A percentile compares a stretch with the other conserved stretches of the same genome.
These are phyloP conservation scores for Falco punctatus DNA, from an alignment of 2,113 vertebrate species.

Conservation along the genomic window DNA sequence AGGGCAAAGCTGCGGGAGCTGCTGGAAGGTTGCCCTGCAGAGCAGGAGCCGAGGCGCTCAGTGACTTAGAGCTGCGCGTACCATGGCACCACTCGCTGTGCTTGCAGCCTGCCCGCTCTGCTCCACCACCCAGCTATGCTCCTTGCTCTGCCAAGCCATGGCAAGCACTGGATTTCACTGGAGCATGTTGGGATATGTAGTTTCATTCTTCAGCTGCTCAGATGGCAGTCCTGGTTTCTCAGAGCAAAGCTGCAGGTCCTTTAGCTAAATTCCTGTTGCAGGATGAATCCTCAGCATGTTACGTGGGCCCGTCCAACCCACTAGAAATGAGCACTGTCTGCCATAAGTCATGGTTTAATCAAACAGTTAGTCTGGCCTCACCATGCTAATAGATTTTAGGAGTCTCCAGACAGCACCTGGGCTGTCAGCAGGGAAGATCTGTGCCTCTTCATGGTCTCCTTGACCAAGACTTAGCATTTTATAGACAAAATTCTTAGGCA, in stretches of 20 bases:
- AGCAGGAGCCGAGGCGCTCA: not conserved
- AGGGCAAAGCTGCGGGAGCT: not conserved
- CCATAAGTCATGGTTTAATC: not conserved
- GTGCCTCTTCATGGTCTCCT: not conserved
- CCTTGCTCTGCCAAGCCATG: not conserved
- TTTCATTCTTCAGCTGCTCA: not conserved
- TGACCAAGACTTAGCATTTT: not conserved
- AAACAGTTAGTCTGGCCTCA: not conserved
- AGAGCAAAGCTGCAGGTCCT: not conserved
- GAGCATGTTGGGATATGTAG: not conserved
- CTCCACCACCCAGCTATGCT: not conserved
- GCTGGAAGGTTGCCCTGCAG: not conserved
- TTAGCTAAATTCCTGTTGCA: not conserved
- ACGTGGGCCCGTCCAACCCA: not conserved
- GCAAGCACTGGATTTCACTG: not conserved
- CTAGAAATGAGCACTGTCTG: not conserved
- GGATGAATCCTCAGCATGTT: not conserved
- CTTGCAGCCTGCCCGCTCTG: not conserved
- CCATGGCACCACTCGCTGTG: not conserved
- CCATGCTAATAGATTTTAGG: not conserved
- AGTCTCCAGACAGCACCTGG: not conserved
- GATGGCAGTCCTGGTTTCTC: not conserved
- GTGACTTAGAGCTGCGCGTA: slow-evolving; percentile 43
- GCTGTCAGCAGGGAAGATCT: not conserved
- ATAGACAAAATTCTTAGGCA: not conserved